Conservation (phyloP, 2,888 invertebrate genomes). For the Hirtodrosophila trivittata region DNA sequence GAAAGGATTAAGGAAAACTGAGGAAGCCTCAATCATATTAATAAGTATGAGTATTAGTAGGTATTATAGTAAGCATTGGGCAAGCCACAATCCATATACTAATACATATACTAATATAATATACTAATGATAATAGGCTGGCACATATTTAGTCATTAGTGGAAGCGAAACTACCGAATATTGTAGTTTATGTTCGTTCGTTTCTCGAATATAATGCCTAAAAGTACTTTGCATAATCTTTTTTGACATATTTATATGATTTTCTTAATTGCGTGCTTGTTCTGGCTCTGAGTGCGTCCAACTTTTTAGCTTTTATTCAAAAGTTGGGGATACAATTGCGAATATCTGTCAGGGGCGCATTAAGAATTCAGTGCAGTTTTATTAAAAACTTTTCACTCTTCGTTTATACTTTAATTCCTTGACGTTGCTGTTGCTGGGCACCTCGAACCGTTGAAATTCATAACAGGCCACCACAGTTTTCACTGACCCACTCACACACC, state of each 20-base stretch:
- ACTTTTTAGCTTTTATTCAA: constrained; percentile 23
- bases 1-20: no score
- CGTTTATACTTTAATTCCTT: constrained; percentile 58
- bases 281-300: constrained; percentile 17
- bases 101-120: no score
- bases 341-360: constrained; percentile 22
- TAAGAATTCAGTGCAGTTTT: constrained; percentile 56
- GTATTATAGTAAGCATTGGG: no score
- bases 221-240: background rate
- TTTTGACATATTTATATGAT: background rate
- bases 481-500: constrained; percentile 25
- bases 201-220: no score
- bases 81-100: no score
- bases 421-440: constrained; percentile 28
- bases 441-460: constrained; percentile 62
- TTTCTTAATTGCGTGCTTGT: constrained; percentile 1
- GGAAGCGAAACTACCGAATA: no score
- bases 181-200: no score
- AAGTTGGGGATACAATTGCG: constrained; percentile 26
- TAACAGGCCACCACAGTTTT: constrained; percentile 61
- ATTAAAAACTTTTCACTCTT: constrained; percentile 59
- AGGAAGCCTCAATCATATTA: no score
- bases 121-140: no score
- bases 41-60: no score
- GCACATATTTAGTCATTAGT: no score